Percentiles rank a stretch among this genome's conserved stretches.
Evolutionary conservation across 2,888 invertebrate species (phyloP).

Genomic region (Epirrhoe alternata): DNA sequence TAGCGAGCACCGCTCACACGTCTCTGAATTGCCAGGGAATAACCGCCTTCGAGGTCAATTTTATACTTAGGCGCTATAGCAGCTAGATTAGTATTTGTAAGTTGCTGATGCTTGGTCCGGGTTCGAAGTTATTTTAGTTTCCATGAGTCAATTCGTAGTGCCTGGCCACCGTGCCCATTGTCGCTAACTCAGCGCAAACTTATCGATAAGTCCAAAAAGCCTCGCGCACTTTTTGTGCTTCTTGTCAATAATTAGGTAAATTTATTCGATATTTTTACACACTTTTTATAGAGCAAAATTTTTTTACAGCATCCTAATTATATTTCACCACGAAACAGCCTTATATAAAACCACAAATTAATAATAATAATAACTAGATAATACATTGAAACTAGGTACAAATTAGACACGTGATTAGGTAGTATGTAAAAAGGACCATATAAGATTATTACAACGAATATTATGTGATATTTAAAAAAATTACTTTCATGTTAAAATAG

Average conservation of each 20-base stretch:
- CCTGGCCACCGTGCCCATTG: conserved; percentile 17
- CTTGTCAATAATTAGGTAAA: conserved; percentile 21
- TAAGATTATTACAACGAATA: conserved; percentile 79
- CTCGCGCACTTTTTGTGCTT: conserved; percentile 29
- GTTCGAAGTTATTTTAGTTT: background rate
- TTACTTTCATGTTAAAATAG: conserved; percentile 76
- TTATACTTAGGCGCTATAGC: conserved; percentile 16
- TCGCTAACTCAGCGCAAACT: background rate
- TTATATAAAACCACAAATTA: conserved; percentile 26
- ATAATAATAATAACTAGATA: conserved; percentile 7
- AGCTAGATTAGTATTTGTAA: conserved; percentile 5
- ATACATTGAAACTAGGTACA: conserved; percentile 26
- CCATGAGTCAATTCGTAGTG: conserved; percentile 32
- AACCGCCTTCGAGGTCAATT: conserved; percentile 20
- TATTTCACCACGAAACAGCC: conserved; percentile 31
- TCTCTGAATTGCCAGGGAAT: conserved; percentile 2
- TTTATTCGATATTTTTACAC: conserved; percentile 15
- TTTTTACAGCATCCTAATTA: conserved; percentile 31
- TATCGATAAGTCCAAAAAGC: conserved; percentile 10
- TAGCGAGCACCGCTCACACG: background rate
- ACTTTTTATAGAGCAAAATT: conserved; percentile 15
- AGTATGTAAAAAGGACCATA: conserved; percentile 73
- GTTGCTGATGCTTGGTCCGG: conserved; percentile 2
- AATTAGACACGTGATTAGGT: conserved; percentile 65
- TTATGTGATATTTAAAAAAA: conserved; percentile 82